phyloP scores from a whole-genome alignment of 2,888 invertebrate genomes.

The Heliconius ethilla region DNA sequence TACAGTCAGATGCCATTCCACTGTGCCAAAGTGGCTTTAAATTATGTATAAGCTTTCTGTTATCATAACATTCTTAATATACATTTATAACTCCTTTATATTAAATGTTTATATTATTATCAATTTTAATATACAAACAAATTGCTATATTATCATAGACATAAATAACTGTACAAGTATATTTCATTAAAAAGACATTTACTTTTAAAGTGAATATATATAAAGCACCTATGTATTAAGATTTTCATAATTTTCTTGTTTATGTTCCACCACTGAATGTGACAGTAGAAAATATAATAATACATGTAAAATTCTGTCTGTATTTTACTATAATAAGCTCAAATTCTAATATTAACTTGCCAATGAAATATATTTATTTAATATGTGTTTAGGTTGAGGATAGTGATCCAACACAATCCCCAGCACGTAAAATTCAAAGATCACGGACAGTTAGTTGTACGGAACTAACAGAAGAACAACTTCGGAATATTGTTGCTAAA shows the following conservation, averaged over 20 bases:
- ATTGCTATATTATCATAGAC: not conserved
- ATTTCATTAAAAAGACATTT: too few species aligned
- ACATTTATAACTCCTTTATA: not conserved
- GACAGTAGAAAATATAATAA: not conserved
- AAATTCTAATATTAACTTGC: not conserved
- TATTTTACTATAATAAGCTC: not conserved
- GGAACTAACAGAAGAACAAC: constrained; percentile 85
- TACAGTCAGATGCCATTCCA: too few species aligned
- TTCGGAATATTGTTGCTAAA: constrained; percentile 84
- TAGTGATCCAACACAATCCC: constrained; percentile 72
- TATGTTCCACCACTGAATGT: too few species aligned
- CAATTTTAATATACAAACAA: not conserved
- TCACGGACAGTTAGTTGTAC: constrained; percentile 77
- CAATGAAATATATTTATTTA: not conserved
- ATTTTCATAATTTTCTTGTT: too few species aligned
- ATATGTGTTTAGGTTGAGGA: constrained; percentile 75
- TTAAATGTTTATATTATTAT: not conserved
- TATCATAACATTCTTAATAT: not conserved
- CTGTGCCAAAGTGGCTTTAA: not conserved
- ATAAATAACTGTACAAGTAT: not conserved
- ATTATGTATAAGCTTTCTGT: not conserved
- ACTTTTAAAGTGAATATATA: not conserved
- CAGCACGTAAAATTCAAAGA: constrained; percentile 71
- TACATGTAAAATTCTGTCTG: not conserved
- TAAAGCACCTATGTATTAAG: too few species aligned